Evolutionary conservation across 2,888 invertebrate genomes (phyloP), one percentile per base, ranked within the genome.

Genomic region (Colletes collaris): DNA sequence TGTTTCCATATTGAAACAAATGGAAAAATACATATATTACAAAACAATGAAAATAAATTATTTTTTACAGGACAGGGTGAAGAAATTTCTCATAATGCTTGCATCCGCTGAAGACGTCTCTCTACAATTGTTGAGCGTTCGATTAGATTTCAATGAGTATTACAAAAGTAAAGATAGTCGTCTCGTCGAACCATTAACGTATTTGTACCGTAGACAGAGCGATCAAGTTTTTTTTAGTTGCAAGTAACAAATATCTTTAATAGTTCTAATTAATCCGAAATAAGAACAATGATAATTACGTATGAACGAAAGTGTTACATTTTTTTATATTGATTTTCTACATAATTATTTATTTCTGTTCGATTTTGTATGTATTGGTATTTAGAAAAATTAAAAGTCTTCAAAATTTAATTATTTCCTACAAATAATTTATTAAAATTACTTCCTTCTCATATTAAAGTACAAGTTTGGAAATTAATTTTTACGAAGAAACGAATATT

Each of bases 111-210:
- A 96, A 67, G 98, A 99, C 93, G 96, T 97, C 83, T 98, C 97
- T 86, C 94, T 99, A 16, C 97, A 98, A 90, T 95, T 97, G 86
- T 95, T 99, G 76, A 98, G 98, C 82, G 98, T 97, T 90, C 95
- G 99, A 3, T 94, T 99, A 73, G 98, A 99, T 94, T 99, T 99
- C 93, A 99, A 98, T 93, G 98, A 98, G 92, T 97, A 97, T 93
- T 99, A 99, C 94, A 97, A 97, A 91, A 96, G 96, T 79, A 95
- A 96, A 77, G 97, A 97, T 91, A 95, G 96, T 82, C 95, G 97
- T 87, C 94, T 98, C 70, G 96, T 96, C 77, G 96, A 93, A 7
- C 93, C 94, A 19, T 90, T 94, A 37, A 94, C 94, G 5, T 94
- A 92, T 74, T 91, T 92, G 66, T 92, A 91, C 79, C 89, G 92